Evolutionary conservation across 2,797 vertebrate genomes (phyloP).

Genomic region (Tiaroga cobitis): DNA sequence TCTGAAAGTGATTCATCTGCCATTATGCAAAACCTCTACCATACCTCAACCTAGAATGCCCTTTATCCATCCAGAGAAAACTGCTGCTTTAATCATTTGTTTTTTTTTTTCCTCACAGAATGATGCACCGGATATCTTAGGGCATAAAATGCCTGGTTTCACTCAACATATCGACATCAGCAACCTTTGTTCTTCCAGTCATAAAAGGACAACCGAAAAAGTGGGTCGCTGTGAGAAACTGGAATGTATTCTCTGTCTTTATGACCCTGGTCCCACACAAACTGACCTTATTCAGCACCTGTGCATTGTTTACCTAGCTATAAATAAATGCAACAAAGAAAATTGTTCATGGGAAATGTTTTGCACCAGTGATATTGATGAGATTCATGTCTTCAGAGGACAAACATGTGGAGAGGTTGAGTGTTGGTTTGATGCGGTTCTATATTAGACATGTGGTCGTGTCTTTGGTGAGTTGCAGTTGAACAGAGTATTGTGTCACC

Average conservation of each 20-base stretch:
- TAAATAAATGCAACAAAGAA: slow-evolving; percentile 63
- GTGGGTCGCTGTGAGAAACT: slow-evolving; percentile 2
- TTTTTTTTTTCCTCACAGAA: neutral
- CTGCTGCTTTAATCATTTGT: neutral
- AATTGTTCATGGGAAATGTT: neutral
- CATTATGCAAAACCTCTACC: slow-evolving; percentile 1
- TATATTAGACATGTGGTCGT: neutral
- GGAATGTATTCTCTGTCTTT: neutral
- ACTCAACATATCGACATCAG: slow-evolving; percentile 9
- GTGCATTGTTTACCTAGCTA: slow-evolving; percentile 63
- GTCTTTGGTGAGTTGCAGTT: neutral
- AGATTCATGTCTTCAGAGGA: neutral
- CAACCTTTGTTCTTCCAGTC: neutral
- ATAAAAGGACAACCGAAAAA: neutral
- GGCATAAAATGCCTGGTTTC: neutral
- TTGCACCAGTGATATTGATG: neutral
- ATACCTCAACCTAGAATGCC: neutral
- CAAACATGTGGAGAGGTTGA: neutral
- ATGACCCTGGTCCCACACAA: slow-evolving; percentile 2
- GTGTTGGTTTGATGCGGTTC: neutral
- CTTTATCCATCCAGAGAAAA: neutral
- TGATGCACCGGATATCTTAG: neutral
- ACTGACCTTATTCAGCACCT: slow-evolving; percentile 64
- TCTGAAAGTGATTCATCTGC: slow-evolving; percentile 11
- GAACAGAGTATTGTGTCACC: neutral